These are phyloP conservation scores for Actenoides lindsayi DNA, from an alignment of 2,113 vertebrate genomes.

Conservation along the genomic window DNA sequence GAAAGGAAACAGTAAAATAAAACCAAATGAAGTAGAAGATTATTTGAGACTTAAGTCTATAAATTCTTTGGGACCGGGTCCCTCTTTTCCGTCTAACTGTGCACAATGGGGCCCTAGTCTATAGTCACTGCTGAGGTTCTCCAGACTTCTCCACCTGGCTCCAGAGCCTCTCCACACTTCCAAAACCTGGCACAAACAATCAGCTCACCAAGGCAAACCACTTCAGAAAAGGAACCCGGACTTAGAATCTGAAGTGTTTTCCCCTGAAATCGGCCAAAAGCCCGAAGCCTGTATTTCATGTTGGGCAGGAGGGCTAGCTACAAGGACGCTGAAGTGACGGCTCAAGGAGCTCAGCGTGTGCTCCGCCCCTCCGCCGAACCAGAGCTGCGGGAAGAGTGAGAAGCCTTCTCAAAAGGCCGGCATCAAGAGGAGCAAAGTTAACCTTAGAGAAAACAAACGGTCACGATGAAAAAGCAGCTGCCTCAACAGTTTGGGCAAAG, in stretches of 20 bases:
- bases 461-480: background rate
- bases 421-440: background rate
- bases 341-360: background rate
- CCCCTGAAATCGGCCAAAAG: background rate
- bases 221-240: background rate
- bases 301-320: background rate
- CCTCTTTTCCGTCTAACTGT: background rate
- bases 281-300: background rate
- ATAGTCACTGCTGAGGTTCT: background rate
- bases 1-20: slow-evolving; percentile 25
- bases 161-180: background rate
- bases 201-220: background rate
- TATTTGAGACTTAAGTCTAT: background rate
- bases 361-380: background rate
- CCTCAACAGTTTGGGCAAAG: background rate
- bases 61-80: background rate
- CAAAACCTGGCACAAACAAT: background rate
- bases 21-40: background rate
- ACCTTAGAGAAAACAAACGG: slow-evolving; percentile 7
- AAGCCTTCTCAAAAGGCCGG: background rate
- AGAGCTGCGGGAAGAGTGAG: background rate
- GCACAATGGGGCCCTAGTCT: background rate
- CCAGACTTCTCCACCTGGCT: background rate
- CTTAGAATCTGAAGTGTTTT: background rate
- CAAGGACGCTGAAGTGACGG: background rate